These are phyloP conservation scores for Halichondria panicea DNA, from an alignment of 37 sponge, comb jelly and placozoan species.

Conservation along the genomic window DNA sequence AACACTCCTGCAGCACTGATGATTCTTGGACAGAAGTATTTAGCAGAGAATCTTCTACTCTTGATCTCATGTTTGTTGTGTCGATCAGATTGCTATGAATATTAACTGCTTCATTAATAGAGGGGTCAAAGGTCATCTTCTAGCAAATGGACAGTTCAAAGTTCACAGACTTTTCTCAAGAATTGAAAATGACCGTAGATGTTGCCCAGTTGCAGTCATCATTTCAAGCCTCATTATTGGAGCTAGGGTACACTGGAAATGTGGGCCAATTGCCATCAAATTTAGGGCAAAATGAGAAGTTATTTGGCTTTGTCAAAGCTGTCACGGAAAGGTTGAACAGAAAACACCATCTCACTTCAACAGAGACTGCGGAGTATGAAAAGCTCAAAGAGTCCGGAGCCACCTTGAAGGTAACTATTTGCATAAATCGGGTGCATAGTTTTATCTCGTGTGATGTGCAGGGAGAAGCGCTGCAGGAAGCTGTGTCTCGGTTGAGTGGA, in stretches of 20 bases:
- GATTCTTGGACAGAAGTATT: no score
- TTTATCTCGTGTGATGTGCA: not conserved
- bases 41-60: no score
- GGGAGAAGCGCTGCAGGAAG: constrained; percentile 10
- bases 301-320: constrained; percentile 20
- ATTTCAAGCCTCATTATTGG: not conserved
- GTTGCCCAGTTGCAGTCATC: not conserved
- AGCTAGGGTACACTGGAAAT: constrained; percentile 33
- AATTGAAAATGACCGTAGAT: not conserved
- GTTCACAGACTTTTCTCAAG: no score
- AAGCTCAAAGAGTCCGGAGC: constrained; percentile 2
- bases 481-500: not conserved
- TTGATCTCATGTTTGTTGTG: no score
- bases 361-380: constrained; percentile 33
- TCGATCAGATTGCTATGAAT: no score
- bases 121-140: no score
- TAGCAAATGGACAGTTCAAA: no score
- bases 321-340: not conserved
- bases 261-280: constrained; percentile 6
- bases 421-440: not conserved
- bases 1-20: no score
- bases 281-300: not conserved
- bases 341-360: constrained; percentile 12
- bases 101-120: no score
- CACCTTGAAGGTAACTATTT: constrained; percentile 1